Conservation (phyloP, 2,797 vertebrate species). For the Potorous gilbertii region DNA sequence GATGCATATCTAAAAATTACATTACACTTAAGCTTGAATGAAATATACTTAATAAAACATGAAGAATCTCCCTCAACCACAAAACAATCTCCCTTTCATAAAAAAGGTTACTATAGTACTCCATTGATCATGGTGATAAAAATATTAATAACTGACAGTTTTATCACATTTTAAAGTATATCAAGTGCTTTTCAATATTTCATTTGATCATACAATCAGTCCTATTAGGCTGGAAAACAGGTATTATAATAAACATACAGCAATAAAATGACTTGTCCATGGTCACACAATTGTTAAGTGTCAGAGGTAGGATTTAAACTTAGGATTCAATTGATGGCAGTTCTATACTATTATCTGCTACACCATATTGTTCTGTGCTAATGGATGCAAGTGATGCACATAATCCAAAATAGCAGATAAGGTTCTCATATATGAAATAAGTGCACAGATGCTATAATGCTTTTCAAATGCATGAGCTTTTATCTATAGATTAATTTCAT, state of each 20-base stretch:
- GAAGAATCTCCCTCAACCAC: slow-evolving; percentile 3
- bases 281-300: not conserved
- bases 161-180: not conserved
- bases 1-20: slow-evolving; percentile 8
- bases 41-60: slow-evolving; percentile 39
- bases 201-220: not conserved
- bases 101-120: slow-evolving; percentile 7
- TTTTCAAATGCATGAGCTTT: slow-evolving; percentile 12
- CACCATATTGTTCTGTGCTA: not conserved
- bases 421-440: slow-evolving; percentile 29
- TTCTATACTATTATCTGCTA: not conserved
- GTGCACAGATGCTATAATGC: fast-evolving
- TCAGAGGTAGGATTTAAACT: not conserved
- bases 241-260: not conserved
- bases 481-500: not conserved
- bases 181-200: not conserved
- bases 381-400: slow-evolving; percentile 3
- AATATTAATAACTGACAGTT: not conserved
- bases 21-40: slow-evolving; percentile 26
- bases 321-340: not conserved
- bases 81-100: slow-evolving; percentile 31
- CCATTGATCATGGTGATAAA: slow-evolving; percentile 20
- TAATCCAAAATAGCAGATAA: slow-evolving; percentile 21
- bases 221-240: not conserved
- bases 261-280: not conserved